These are phyloP conservation scores for Stomatorhinus walkeri DNA, from an alignment of 2,797 vertebrate species.

Conservation along the genomic window DNA sequence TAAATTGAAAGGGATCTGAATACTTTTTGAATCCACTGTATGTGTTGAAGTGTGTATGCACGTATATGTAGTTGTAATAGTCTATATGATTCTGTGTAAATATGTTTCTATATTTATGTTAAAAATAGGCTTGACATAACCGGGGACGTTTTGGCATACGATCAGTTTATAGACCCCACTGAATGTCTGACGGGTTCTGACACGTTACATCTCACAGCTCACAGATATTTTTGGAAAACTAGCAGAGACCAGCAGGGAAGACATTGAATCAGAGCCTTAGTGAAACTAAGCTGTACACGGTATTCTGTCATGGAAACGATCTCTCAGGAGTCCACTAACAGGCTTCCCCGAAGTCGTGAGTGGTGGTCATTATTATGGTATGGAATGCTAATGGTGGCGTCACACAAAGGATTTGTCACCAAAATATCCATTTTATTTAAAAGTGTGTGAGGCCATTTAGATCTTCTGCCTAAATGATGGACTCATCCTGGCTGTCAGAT, in stretches of 20 bases:
- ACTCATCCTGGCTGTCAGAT: background rate
- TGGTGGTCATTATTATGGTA: background rate
- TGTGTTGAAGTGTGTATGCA: background rate
- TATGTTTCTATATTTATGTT: background rate
- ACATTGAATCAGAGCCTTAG: background rate
- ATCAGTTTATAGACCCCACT: background rate
- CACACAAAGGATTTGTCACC: background rate
- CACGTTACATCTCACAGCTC: background rate
- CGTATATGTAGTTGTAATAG: background rate
- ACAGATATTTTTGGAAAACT: slow-evolving; percentile 5
- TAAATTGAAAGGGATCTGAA: too few relatives aligned
- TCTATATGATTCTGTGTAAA: background rate
- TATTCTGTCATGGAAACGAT: background rate
- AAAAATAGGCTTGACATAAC: background rate
- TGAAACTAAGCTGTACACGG: background rate
- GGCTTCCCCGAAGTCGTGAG: background rate
- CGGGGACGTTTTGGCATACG: background rate
- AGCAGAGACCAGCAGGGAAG: background rate
- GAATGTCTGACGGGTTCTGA: background rate
- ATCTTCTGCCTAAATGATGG: background rate
- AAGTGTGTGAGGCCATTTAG: background rate
- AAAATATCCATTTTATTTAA: background rate
- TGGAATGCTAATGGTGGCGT: background rate
- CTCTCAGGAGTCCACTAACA: background rate
- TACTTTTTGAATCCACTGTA: background rate